Evolutionary conservation across 2,113 vertebrate genomes (phyloP).

Genomic region (Nycticebus coucang): DNA sequence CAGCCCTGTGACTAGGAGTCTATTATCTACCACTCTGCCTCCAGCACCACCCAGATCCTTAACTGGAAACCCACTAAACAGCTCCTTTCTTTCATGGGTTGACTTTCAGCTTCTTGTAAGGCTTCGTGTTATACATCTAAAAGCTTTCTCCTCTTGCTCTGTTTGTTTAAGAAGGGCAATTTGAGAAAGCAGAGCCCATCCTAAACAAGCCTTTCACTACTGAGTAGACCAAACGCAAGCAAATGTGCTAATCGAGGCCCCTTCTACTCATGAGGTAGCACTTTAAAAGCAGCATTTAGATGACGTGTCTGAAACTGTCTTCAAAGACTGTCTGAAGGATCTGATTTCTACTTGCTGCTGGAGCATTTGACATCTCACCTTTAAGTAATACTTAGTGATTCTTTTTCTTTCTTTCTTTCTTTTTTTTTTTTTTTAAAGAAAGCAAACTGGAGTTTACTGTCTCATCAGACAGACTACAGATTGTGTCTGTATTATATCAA

Average conservation of each 20-base stretch:
- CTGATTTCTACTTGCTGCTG: constrained; percentile 39
- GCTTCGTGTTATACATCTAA: constrained; percentile 86
- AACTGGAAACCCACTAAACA: constrained; percentile 82
- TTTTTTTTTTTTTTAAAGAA: background rate
- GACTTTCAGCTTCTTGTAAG: constrained; percentile 80
- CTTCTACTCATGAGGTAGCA: constrained; percentile 57
- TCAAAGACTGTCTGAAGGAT: constrained; percentile 15
- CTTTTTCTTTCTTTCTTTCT: background rate
- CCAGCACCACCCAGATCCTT: constrained; percentile 69
- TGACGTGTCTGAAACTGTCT: constrained; percentile 3
- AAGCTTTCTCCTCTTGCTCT: constrained; percentile 83
- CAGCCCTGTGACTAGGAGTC: constrained; percentile 70
- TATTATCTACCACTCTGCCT: constrained; percentile 66
- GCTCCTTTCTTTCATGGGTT: constrained; percentile 75
- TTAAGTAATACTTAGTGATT: constrained; percentile 14
- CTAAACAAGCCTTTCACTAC: constrained; percentile 42
- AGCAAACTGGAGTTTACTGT: background rate
- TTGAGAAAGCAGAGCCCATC: constrained; percentile 67
- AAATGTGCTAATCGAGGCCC: constrained; percentile 49
- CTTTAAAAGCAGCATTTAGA: constrained; percentile 35
- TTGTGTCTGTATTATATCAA: background rate
- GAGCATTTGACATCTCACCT: background rate
- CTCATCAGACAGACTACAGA: background rate
- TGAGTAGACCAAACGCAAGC: constrained; percentile 28
- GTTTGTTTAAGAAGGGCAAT: constrained; percentile 89